A percentile compares a stretch with the other conserved stretches of the same genome.
phyloP scores from a whole-genome alignment of 2,797 vertebrate species.

The Pseudocheirus occidentalis region DNA sequence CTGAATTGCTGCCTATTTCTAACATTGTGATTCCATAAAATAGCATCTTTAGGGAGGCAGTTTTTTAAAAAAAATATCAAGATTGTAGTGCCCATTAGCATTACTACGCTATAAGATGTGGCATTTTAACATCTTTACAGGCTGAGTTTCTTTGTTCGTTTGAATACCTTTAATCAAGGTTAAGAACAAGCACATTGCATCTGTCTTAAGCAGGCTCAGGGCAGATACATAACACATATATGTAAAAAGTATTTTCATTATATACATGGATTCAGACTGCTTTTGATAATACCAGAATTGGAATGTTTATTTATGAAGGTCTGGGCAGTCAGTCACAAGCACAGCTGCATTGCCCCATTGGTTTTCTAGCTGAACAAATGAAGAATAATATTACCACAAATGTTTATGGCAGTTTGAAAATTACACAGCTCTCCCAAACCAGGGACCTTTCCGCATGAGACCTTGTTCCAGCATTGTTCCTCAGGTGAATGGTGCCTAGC shows the following conservation, averaged over 20 bases:
- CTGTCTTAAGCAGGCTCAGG: slow-evolving; percentile 57
- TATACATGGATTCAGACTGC: slow-evolving; percentile 62
- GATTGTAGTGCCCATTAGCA: slow-evolving; percentile 7
- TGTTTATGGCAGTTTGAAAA: background rate
- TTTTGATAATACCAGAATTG: slow-evolving; percentile 65
- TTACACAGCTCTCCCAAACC: slow-evolving; percentile 16
- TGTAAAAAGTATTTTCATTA: slow-evolving; percentile 66
- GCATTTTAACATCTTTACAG: slow-evolving; percentile 57
- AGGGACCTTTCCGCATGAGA: slow-evolving; percentile 38
- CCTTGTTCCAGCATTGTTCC: slow-evolving; percentile 14
- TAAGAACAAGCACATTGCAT: slow-evolving; percentile 66
- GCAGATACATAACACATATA: slow-evolving; percentile 49
- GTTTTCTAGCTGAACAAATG: slow-evolving; percentile 42
- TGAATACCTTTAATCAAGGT: slow-evolving; percentile 71
- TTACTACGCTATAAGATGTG: slow-evolving; percentile 42
- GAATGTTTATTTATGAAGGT: slow-evolving; percentile 13
- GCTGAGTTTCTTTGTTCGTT: slow-evolving; percentile 68
- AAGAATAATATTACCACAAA: background rate
- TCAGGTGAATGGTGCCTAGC: background rate
- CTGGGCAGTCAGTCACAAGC: slow-evolving; percentile 17
- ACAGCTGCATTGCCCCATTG: slow-evolving; percentile 4
- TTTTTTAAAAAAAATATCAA: slow-evolving; percentile 16
- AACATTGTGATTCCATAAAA: slow-evolving; percentile 54
- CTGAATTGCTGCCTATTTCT: background rate
- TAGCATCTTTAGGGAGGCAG: slow-evolving; percentile 45